phyloP scores from a whole-genome alignment of 2,797 vertebrate species.

The Balearica regulorum region DNA sequence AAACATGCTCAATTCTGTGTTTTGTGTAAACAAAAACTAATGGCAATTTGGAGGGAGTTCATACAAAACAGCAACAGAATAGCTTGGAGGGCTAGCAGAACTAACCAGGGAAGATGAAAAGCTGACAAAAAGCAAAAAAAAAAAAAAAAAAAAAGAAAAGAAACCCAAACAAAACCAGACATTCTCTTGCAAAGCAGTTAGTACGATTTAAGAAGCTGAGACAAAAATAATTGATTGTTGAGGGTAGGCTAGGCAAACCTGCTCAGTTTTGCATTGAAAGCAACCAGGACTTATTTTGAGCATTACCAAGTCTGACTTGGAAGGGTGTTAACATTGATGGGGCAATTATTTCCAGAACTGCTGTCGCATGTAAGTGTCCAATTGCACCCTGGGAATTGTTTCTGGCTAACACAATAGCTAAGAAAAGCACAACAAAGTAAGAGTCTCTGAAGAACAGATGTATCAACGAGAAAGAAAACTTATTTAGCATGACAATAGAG shows the following conservation, averaged over 20 bases:
- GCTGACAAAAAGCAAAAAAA: not conserved
- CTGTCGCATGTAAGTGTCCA: not conserved
- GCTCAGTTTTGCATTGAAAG: not conserved
- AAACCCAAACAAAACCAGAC: not conserved
- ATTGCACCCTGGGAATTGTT: not conserved
- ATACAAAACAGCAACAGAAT: constrained; percentile 30
- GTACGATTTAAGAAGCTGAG: not conserved
- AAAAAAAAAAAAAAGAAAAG: not conserved
- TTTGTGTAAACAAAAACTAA: constrained; percentile 51
- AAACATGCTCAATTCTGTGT: not conserved
- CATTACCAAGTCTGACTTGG: not conserved
- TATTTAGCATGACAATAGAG: not conserved
- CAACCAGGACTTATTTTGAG: not conserved
- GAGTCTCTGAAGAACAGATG: not conserved
- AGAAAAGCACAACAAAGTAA: not conserved
- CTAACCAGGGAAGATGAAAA: constrained; percentile 41
- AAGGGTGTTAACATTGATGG: not conserved
- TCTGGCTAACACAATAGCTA: not conserved
- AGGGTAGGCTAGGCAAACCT: not conserved
- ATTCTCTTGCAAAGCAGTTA: not conserved
- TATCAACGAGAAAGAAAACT: not conserved
- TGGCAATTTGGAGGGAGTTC: constrained; percentile 19
- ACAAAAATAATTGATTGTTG: not conserved
- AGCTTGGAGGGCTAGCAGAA: constrained; percentile 38
- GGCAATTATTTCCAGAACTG: not conserved